These are phyloP conservation scores for Eubasilissa regina DNA, from an alignment of 1,140 invertebrate species.

Conservation along the genomic window DNA sequence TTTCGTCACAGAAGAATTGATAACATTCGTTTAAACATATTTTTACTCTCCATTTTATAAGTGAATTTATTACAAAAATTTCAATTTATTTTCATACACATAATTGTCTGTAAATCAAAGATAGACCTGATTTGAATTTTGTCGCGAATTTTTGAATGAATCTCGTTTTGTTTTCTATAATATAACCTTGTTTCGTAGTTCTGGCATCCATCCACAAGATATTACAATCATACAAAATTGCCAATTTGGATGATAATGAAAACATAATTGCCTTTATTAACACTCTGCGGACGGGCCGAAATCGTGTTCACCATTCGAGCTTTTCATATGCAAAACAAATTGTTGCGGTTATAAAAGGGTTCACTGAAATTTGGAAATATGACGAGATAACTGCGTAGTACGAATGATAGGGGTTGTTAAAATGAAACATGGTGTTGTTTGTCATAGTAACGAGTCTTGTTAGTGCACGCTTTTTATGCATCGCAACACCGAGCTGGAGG, in stretches of 20 bases:
- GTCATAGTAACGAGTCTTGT: slow-evolving; percentile 57
- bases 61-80: too few relatives aligned
- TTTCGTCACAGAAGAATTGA: too few relatives aligned
- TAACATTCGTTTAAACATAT: too few relatives aligned
- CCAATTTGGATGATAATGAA: slow-evolving; percentile 32
- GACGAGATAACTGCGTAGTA: slow-evolving; percentile 22
- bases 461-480: slow-evolving; percentile 43
- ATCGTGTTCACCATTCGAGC: slow-evolving; percentile 11
- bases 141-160: too few relatives aligned
- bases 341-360: slow-evolving; percentile 27
- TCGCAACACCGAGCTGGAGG: slow-evolving; percentile 3
- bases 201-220: not conserved
- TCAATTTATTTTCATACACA: too few relatives aligned
- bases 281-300: not conserved
- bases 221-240: slow-evolving; percentile 37
- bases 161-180: too few relatives aligned
- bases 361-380: slow-evolving; percentile 12
- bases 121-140: too few relatives aligned
- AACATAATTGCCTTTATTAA: slow-evolving; percentile 35
- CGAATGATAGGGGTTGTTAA: slow-evolving; percentile 27
- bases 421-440: slow-evolving; percentile 53
- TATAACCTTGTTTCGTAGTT: not conserved
- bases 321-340: slow-evolving; percentile 54
- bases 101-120: too few relatives aligned
- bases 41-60: too few relatives aligned